phyloP scores from a whole-genome alignment of 2,113 vertebrate species.

The Synchiropus splendidus region DNA sequence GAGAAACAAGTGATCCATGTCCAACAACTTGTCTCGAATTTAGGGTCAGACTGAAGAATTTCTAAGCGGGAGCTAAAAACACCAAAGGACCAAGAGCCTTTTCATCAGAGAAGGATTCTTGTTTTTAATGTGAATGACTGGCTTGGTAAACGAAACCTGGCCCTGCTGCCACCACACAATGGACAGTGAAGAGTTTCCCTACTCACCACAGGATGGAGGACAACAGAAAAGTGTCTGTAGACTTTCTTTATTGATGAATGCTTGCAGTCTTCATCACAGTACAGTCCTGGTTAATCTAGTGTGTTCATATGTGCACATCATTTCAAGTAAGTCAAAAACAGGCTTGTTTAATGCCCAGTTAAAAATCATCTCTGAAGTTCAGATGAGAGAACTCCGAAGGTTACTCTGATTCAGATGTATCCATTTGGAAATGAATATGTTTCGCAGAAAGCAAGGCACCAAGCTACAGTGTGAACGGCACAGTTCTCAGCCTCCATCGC shows the following conservation, averaged over 20 bases:
- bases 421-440: slow-evolving; percentile 35
- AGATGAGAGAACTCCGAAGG: background rate
- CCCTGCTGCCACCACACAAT: background rate
- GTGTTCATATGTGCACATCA: slow-evolving; percentile 74
- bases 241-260: slow-evolving; percentile 68
- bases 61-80: too few species aligned
- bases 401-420: too few species aligned
- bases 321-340: slow-evolving; percentile 81
- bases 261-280: slow-evolving; percentile 66
- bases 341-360: slow-evolving; percentile 67
- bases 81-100: too few species aligned
- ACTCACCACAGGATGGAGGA: slow-evolving; percentile 10
- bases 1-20: too few species aligned
- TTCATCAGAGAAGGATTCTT: too few species aligned
- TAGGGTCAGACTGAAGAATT: too few species aligned
- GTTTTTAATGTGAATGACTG: too few species aligned
- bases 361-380: slow-evolving; percentile 44
- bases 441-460: slow-evolving; percentile 77
- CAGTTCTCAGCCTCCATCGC: background rate
- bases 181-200: background rate
- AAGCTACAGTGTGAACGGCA: slow-evolving; percentile 36
- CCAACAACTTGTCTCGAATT: too few species aligned
- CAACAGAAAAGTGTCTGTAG: too few species aligned
- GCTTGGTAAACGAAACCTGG: too few species aligned
- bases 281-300: slow-evolving; percentile 71